These are phyloP conservation scores for Melanotaenia duboulayi DNA, from an alignment of 2,113 vertebrate species.

Conservation along the genomic window DNA sequence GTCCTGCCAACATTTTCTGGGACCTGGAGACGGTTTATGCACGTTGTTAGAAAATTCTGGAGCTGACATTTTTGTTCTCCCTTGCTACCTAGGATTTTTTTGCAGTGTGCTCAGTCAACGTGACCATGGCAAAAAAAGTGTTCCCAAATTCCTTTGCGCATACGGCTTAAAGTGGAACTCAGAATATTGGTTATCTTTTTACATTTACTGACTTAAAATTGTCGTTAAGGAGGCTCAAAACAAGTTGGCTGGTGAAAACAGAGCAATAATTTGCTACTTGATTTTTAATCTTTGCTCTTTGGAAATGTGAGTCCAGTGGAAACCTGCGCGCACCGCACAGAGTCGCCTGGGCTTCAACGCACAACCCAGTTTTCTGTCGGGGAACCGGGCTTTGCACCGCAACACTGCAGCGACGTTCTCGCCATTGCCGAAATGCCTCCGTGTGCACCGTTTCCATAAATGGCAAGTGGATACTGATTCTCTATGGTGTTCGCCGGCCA, in stretches of 20 bases:
- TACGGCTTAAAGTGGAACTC: conserved; percentile 53
- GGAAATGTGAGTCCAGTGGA: conserved; percentile 68
- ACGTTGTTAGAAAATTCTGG: conserved; percentile 5
- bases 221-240: neutral
- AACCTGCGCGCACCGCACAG: conserved; percentile 55
- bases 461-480: conserved; percentile 60
- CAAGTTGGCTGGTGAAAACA: conserved; percentile 24
- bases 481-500: conserved; percentile 63
- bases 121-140: conserved; percentile 58
- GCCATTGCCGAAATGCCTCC: conserved; percentile 51
- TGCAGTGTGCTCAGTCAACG: conserved; percentile 61
- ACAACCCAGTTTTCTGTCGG: conserved; percentile 43
- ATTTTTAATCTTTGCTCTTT: conserved; percentile 21
- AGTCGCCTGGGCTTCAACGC: conserved; percentile 70
- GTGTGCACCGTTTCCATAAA: conserved; percentile 27
- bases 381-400: conserved; percentile 48
- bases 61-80: conserved; percentile 45
- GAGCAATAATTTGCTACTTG: neutral
- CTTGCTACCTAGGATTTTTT: conserved; percentile 26
- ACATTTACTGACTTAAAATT: neutral
- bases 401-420: conserved; percentile 42
- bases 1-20: conserved; percentile 6
- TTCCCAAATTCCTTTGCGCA: conserved; percentile 63
- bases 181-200: conserved; percentile 30
- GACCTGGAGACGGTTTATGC: conserved; percentile 12